Conservation (phyloP, 1,140 invertebrate genomes). For the Bursaphelenchus mucronatus region DNA sequence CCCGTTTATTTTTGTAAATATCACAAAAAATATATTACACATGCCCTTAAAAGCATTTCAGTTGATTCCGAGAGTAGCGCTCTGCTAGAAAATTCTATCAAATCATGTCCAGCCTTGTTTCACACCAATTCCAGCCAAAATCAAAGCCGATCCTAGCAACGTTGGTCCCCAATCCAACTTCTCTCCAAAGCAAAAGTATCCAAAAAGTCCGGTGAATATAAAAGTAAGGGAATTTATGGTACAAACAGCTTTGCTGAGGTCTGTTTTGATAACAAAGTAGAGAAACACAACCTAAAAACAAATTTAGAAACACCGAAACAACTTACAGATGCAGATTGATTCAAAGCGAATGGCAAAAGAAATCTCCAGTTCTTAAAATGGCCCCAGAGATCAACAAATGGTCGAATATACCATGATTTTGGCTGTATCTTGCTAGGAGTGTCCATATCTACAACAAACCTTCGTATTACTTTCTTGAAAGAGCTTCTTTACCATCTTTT, state of each 20-base stretch:
- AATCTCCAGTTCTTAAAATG: slow-evolving; percentile 12
- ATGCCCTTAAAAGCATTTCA: too few species aligned
- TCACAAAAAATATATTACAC: too few species aligned
- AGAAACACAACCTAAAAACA: slow-evolving; percentile 9
- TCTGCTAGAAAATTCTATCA: too few species aligned
- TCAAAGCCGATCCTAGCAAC: slow-evolving; percentile 4
- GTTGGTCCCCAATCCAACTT: background rate
- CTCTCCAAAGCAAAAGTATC: slow-evolving; percentile 10
- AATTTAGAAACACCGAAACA: background rate
- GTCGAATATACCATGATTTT: slow-evolving; percentile 1
- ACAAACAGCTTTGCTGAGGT: slow-evolving; percentile 10
- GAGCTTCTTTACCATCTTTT: background rate
- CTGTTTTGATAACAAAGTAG: slow-evolving; percentile 6
- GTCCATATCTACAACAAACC: background rate
- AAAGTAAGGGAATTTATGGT: slow-evolving; percentile 17
- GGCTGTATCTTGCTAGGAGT: background rate
- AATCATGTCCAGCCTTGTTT: too few species aligned
- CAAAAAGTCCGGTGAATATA: slow-evolving; percentile 12
- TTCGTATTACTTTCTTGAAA: background rate
- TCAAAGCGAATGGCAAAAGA: slow-evolving; percentile 10
- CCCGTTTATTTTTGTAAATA: too few species aligned
- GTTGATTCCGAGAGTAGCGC: too few species aligned
- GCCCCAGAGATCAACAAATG: slow-evolving; percentile 1
- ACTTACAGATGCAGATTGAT: slow-evolving; percentile 20
- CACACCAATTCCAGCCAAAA: slow-evolving; percentile 8